Base-by-base conservation (phyloP, 2,113 vertebrate species). In the Scatophagus argus region DNA sequence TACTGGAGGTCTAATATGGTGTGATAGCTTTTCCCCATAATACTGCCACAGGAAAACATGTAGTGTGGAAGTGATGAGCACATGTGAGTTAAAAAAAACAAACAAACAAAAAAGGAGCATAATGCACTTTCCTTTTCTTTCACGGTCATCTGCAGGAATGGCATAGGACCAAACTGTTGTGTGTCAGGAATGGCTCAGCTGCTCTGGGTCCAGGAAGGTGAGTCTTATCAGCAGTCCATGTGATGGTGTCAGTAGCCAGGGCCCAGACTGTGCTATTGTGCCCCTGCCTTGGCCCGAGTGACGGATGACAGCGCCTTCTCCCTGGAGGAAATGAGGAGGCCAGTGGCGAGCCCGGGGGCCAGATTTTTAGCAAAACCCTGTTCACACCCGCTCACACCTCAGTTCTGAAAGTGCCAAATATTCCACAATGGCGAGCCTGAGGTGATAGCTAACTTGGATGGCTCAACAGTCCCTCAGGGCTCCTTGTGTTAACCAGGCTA, bases 171-270 rank as follows among this genome's bases (percentile, higher is more conserved):
- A 89, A 91, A 67, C 82, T 39, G 82, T 89, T 92, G 85, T 89
- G 83, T 86, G 84, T 90, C 79, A 80, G 80, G 69, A 86, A 92
- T 55, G 80, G 82, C 82, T 90, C 66, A 79, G 75, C 83, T 92
- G 79, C 81, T 75, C 68, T 62, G 25, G 79, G 89, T 93, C 87
- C 92, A 89, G 94, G 93, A 95, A 94, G 93, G 89, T 86, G 86
- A 92, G 89, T 81, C 93, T 95, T 95, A 95, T 95, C 94, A 95
- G 94, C 92, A 90, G 81, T 71, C 81, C 79, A 84, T 89, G 93
- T 79, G 88, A 91, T 88, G 89, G 91, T 90, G 85, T 94, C 90
- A 88, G 89, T 90, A 91, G 91, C 91, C 88, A 88, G 84, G 89
- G 83, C 87, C 92, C 77, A 87, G 92, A 87, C 83, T 65, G 61